Percentiles rank a stretch among this genome's conserved stretches.
These are phyloP conservation scores for Microctonus hyperodae DNA, from an alignment of 2,888 invertebrate species.

Conservation along the genomic window DNA sequence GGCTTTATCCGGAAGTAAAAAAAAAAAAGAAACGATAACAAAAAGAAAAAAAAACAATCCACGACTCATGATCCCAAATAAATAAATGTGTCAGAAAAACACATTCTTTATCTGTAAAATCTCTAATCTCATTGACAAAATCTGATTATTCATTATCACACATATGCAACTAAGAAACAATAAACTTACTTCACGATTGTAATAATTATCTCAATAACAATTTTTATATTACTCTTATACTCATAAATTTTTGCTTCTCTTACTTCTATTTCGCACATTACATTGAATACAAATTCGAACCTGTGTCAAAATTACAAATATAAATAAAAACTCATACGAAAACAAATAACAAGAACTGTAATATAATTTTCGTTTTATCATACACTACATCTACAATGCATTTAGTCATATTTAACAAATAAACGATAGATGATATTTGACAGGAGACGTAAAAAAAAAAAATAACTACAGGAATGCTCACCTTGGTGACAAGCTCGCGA, in stretches of 20 bases:
- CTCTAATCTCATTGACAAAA: neutral
- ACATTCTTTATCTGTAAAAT: neutral
- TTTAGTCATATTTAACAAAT: neutral
- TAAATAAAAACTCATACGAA: neutral
- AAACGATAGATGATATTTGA: conserved; percentile 22
- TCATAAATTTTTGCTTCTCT: too few species aligned
- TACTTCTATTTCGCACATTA: too few species aligned
- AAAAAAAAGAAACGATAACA: neutral
- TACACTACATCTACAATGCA: too few species aligned
- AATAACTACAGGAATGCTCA: conserved; percentile 26
- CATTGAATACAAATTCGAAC: too few species aligned
- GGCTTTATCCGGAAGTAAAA: conserved; percentile 18
- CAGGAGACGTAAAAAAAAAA: conserved; percentile 16
- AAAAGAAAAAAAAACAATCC: neutral
- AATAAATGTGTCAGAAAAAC: neutral
- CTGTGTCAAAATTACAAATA: too few species aligned
- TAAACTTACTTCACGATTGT: too few species aligned
- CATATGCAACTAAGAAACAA: too few species aligned
- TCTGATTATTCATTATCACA: too few species aligned
- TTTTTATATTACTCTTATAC: too few species aligned
- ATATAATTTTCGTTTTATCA: too few species aligned
- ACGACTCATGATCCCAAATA: neutral
- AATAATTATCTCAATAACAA: too few species aligned
- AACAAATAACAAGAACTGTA: neutral
- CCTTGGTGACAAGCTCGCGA: conserved; percentile 34